Base-by-base conservation (phyloP, 2,797 vertebrate species). In the Petrocephalus sullivani region DNA sequence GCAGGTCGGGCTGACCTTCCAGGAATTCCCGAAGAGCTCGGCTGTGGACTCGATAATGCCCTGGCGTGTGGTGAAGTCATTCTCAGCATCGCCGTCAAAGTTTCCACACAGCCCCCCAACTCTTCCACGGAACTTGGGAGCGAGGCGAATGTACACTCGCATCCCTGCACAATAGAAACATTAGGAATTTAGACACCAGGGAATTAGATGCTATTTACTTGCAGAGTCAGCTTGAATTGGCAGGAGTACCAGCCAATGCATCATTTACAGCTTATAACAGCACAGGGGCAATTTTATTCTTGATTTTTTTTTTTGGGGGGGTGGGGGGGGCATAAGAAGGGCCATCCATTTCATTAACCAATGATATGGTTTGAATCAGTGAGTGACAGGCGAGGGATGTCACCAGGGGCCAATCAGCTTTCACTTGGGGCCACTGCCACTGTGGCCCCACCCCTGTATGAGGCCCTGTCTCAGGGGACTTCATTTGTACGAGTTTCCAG, bases 21-120 rank as follows among this genome's bases (percentile, higher is more conserved):
- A 99, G 67, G 98, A 98, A 93, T 98, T 97, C 58, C 97, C 97
- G 0, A 98, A 98, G 89, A 97, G 94, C 88, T 97, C 95, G 0
- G 97, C 89, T 0, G 95, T 97, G 1, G 98, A 96, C 88, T 98
- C 98, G 19, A 96, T 91, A 1, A 95, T 97, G 3, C 97, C 97
- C 89, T 98, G 97, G 4, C 93, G 95, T 1, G 96, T 98, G 57
- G 91, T 93, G 71, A 98, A 97, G 91, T 98, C 97, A 0, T 99
- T 98, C 89, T 97, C 96, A 0, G 97, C 91, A 28, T 99, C 96
- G 0, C 97, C 97, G 0, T 99, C 98, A 12, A 98, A 99, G 93
- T 98, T 96, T 0, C 97, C 97, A 0, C 98, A 98, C 86, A 99
- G 90, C 0, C 98, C 98, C 0, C 92, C 91, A 2, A 98, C 96